Base-by-base conservation (phyloP, 1,140 invertebrate species). In the Drosophila repleta region DNA sequence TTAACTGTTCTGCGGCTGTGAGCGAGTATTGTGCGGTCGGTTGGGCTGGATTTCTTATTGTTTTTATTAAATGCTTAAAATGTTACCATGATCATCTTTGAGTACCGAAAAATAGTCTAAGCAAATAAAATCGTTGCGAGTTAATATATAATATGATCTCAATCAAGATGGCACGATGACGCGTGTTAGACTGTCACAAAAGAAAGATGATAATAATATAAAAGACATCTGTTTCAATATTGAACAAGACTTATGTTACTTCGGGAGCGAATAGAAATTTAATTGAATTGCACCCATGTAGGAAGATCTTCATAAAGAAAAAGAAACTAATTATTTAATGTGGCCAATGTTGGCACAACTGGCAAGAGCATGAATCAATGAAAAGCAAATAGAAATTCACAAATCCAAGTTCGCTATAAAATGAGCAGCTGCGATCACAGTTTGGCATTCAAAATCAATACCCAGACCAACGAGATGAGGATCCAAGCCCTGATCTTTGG, bases 401-500 rank as follows among this genome's bases (percentile, higher is more conserved):
- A 8, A 48, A 48, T 48, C 7, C 13, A 3, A 26, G 15, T 24
- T 41, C 15, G 15, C 32, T 56, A 56, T 56, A 56, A 56, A 56
- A 21, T 37, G 35, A 2, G 20, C 52, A 7, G 35, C 32, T 8
- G 2, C 11, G 17, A 5, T 13, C 32, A 39, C 2, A 24, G 32
- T 15, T 7, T 8, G 10, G n/a, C 35, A 56, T 39, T 41, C 5
- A 6, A 15, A 15, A 18, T 17, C 6, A 53, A 13, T 7, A 10
- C 13, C 17, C 17, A 18, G 13, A 32, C 29, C 35, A 15, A 1
- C n/a, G 13, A 56, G 6, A 56, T 56, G 52, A 18, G 56, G 43
- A 32, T 60, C 56, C 56, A 46, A 45, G 35, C 56, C 10, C 4
- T 60, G 15, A 13, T 60, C 56, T 18, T 60, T 3, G 7, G 41